These are phyloP conservation scores for Balearica regulorum DNA, from an alignment of 2,797 vertebrate genomes.

Conservation along the genomic window DNA sequence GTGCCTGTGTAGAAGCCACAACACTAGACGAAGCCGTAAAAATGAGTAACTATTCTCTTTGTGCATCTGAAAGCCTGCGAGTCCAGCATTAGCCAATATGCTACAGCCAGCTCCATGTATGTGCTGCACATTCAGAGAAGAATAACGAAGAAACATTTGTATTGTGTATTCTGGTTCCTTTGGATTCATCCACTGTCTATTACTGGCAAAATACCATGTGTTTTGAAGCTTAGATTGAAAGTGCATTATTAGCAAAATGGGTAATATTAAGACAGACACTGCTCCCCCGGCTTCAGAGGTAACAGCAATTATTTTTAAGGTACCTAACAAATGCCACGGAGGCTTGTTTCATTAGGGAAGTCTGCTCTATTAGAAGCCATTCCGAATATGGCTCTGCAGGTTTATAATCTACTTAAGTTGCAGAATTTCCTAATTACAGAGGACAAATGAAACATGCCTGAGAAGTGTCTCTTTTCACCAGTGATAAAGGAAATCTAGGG, in stretches of 20 bases:
- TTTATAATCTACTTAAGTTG: background rate
- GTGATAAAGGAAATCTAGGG: background rate
- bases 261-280: background rate
- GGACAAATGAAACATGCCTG: background rate
- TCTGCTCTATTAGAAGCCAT: background rate
- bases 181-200: background rate
- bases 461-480: background rate
- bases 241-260: background rate
- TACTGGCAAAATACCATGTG: background rate
- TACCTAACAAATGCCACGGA: background rate
- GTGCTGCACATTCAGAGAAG: background rate
- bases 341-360: no score
- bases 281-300: background rate
- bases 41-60: background rate
- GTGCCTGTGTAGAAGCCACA: background rate
- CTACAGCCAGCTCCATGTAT: background rate
- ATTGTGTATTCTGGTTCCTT: rapidly evolving
- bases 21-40: background rate
- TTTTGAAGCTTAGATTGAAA: background rate
- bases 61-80: background rate
- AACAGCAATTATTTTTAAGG: background rate
- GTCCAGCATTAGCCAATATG: background rate
- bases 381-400: background rate
- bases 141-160: background rate
- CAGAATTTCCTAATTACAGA: background rate